Conservation (phyloP, 2,797 vertebrate genomes). For the Bradypodion ventrale region DNA sequence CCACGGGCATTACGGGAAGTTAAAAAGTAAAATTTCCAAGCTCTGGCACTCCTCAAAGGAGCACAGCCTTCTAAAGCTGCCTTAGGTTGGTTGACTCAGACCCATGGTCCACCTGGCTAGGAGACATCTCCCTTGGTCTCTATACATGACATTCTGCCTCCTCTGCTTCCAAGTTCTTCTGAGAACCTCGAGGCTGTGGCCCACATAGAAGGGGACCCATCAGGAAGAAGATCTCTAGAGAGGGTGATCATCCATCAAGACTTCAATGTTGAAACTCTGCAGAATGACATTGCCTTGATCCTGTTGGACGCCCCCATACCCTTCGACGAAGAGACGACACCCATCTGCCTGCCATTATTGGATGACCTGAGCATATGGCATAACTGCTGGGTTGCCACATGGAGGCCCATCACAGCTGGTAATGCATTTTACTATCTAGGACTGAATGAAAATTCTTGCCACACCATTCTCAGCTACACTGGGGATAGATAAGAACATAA, state of each 20-base stretch:
- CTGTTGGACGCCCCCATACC: constrained; percentile 46
- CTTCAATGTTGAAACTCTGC: constrained; percentile 44
- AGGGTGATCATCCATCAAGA: constrained; percentile 60
- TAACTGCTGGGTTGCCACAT: constrained; percentile 69
- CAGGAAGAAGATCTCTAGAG: constrained; percentile 26
- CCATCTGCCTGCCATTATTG: constrained; percentile 63
- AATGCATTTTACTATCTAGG: background rate
- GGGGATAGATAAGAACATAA: no score
- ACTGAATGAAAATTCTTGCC: background rate
- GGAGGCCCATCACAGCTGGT: constrained; percentile 32
- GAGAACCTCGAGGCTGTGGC: constrained; percentile 52
- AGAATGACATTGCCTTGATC: constrained; percentile 67
- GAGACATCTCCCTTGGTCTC: no score
- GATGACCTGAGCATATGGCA: constrained; percentile 30
- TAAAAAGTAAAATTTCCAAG: no score
- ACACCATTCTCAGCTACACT: background rate
- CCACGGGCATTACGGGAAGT: no score
- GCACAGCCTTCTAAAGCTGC: no score
- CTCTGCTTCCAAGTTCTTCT: constrained; percentile 42
- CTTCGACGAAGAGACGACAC: constrained; percentile 36
- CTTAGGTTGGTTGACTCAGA: no score
- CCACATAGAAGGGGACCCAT: background rate
- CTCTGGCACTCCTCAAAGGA: no score
- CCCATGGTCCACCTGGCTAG: no score
- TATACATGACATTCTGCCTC: no score